Evolutionary conservation across 2,888 invertebrate genomes (phyloP), one percentile per base, ranked within the genome.

Genomic region (Tachina fera): DNA sequence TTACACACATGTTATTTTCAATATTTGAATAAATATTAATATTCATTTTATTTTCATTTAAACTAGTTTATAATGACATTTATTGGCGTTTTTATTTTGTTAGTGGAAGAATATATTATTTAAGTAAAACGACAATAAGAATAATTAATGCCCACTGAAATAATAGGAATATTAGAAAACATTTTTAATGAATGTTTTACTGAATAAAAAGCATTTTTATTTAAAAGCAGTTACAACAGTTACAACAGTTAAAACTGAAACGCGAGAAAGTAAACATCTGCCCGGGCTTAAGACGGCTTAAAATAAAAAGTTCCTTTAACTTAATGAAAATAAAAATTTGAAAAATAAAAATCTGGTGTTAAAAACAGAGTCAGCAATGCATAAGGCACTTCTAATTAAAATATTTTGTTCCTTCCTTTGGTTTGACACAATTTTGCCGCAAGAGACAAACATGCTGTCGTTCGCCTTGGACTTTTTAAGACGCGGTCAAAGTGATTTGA

Each of bases 401-500:
- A 14, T 71, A 39, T 9, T 49, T 56, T 13, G 72, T 10, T 67
- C 45, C 47, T 9, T 78, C 13, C 9, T 71, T 41, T 43, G 19
- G 8, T 60, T 72, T 11, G 8, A 22, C 8, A 41, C 9, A 9
- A 39, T 45, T 45, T 1, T 13, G 14, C 19, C 43, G 11, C 82
- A 77, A 16, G 45, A 82, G 22, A 79, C 88, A 16, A 90, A 87
- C 68, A 79, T 89, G 3, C n/a, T 88, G 1, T 6, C 39, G 16
- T 84, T 87, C 9, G 72, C 87, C 0, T 13, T 91, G n/a, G 90
- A 91, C 47, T 86, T 90, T 43, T 43, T 91, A 47, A 84, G 80
- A 0, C 90, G 90, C 9, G 92, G 92, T 1, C 89, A 89, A 82
- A 67, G 65, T 0, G 90, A 91, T 76, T 76, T 88, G 72, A 87